Evolutionary conservation across 2,797 vertebrate species (phyloP).

Genomic region (Buceros bicornis): DNA sequence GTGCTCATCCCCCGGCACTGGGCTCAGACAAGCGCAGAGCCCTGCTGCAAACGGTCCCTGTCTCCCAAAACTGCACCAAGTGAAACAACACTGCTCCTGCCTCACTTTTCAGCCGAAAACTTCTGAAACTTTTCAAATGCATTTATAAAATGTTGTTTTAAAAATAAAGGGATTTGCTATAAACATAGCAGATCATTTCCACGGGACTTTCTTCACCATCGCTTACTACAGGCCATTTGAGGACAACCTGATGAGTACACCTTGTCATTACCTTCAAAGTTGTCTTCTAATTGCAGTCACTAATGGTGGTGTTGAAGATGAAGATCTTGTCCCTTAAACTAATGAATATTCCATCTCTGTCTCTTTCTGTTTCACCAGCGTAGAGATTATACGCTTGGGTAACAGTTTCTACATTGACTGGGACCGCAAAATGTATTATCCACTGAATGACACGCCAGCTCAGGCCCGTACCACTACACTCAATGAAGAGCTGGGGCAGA

Average conservation of each 20-base stretch:
- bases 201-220: background rate
- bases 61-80: background rate
- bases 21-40: background rate
- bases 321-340: background rate
- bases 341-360: background rate
- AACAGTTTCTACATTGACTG: conserved; percentile 96
- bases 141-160: background rate
- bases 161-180: background rate
- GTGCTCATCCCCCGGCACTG: background rate
- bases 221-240: background rate
- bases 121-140: background rate
- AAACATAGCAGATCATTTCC: background rate
- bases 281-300: background rate
- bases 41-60: background rate
- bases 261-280: background rate
- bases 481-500: conserved; percentile 94
- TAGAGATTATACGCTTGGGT: conserved; percentile 93
- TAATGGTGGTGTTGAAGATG: background rate
- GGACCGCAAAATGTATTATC: conserved; percentile 95
- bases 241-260: background rate
- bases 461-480: conserved; percentile 93
- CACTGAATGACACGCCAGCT: conserved; percentile 86
- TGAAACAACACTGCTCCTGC: background rate
- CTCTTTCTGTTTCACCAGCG: conserved; percentile 75
- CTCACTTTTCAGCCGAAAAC: background rate